These are phyloP conservation scores for Apamea monoglypha DNA, from an alignment of 2,888 invertebrate genomes.

Conservation along the genomic window DNA sequence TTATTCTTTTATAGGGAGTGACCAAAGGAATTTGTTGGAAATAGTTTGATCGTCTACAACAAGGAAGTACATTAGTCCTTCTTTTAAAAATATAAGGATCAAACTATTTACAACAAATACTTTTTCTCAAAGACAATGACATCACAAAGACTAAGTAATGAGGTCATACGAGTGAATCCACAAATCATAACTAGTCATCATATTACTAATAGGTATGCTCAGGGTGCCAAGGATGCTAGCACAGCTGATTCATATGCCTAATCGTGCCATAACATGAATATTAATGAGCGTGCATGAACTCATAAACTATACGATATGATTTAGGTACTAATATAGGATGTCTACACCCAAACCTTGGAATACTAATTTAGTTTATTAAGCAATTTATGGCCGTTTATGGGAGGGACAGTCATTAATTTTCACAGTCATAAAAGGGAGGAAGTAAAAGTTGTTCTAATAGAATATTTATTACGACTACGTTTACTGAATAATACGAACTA, in stretches of 20 bases:
- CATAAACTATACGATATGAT: constrained; percentile 41
- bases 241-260: constrained; percentile 19
- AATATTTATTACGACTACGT: constrained; percentile 23
- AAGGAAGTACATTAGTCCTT: not conserved
- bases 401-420: constrained; percentile 33
- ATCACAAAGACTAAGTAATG: not conserved
- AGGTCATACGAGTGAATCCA: not conserved
- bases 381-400: constrained; percentile 34
- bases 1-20: too few relatives aligned
- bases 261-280: constrained; percentile 38
- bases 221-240: constrained; percentile 20
- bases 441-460: constrained; percentile 26
- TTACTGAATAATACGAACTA: not conserved
- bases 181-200: constrained; percentile 10
- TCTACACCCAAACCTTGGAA: constrained; percentile 34
- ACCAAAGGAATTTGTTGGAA: too few relatives aligned
- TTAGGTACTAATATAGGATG: constrained; percentile 21
- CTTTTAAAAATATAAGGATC: not conserved
- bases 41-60: too few relatives aligned
- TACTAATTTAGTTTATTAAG: constrained; percentile 48
- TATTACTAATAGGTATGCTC: constrained; percentile 15
- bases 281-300: constrained; percentile 29
- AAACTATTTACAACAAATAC: not conserved
- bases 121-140: not conserved
- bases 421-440: constrained; percentile 1